Evolutionary conservation across 2,888 invertebrate species (phyloP), one percentile per base, ranked within the genome.

Genomic region (Pristionchus maxplancki): DNA sequence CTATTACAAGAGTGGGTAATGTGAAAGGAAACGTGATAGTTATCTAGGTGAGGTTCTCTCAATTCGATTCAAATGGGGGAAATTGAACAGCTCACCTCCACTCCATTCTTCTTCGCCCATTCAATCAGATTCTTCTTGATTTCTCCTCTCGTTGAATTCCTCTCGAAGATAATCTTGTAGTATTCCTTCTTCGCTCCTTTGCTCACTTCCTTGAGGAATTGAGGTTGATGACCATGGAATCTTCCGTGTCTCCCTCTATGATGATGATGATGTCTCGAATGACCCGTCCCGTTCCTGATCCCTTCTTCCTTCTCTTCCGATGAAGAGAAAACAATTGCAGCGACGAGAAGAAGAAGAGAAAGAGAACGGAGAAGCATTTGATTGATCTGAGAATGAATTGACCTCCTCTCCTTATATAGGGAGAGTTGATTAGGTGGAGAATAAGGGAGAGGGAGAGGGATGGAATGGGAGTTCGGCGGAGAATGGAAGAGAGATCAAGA

Each of bases 51-150:
- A 78, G 28, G 28, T 48, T 48, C 24, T 28, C 40, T n/a, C 44
- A n/a, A 71, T n/a, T 53, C 20, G 20, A 58, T n/a, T 9, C 6
- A 44, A 48, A 20, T 78, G 15, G 37, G 37, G 37, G 5, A 71
- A 44, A 11, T 6, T 11, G 44, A 44, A 44, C 3, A 34, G 8
- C 44, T 83, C 24, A 58, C 83, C 58, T 58, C 83, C 8, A 83
- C 83, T 83, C 83, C 83, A n/a, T 53, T 83, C 83, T 83, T 58
- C 50, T 53, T 58, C 20, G 83, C 31, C 83, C 83, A 83, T 58
- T 83, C 58, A 20, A 20, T 9, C 1, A 83, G 20, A 31, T 83
- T 83, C 83, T 83, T 58, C 83, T 83, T 83, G 58, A 83, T 83
- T 4, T 53, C 83, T 24, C 34, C 83, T 31, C 44, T 83, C 34